Evolutionary conservation across 1,140 invertebrate species (phyloP), one percentile per base, ranked within the genome.

Genomic region (Tachypleus tridentatus): DNA sequence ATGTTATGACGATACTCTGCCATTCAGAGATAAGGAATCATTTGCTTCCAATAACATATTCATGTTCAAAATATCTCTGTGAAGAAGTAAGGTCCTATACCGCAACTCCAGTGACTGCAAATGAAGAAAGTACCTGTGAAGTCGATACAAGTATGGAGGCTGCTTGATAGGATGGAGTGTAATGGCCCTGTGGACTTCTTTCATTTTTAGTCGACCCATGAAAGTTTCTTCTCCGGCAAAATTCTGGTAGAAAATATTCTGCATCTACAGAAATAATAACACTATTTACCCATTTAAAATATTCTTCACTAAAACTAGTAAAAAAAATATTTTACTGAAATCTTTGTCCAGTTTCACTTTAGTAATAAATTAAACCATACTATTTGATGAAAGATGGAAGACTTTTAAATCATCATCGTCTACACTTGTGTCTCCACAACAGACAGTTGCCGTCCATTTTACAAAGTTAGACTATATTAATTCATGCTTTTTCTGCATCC

Each of bases 91-190:
- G 51, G 65, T 71, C 69, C 74, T 73, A 50, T 79, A 74, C 58
- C 77, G 71, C 4, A 78, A 71, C 61, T 77, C 73, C 64, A 73
- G 70, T 7, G 78, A 71, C 62, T 75, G 74, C 48, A 74, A 66
- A 6, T 64, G 76, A 72, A 68, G 75, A 60, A 70, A 70, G 50
- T 69, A 67, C 11, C 62, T 87, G 77, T 97, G 91, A 52, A 98
- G 82, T 60, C 89, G 82, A 76, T 93, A 92, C 84, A 97, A 88
- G 67, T 95, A 83, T 4, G 84, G 80, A 66, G 91, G 87, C 72
- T 91, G 85, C 78, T 99, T 99, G 51, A 98, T 85, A 0, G 96
- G 96, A 82, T 99, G 97, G 54, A 98, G 80, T 0, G 94, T 98
- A 72, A 98, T 93, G 57, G 94, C 93, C 70, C 86, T 83, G 72